Evolutionary conservation across 2,888 invertebrate species (phyloP).

Genomic region (Ophraella communa): DNA sequence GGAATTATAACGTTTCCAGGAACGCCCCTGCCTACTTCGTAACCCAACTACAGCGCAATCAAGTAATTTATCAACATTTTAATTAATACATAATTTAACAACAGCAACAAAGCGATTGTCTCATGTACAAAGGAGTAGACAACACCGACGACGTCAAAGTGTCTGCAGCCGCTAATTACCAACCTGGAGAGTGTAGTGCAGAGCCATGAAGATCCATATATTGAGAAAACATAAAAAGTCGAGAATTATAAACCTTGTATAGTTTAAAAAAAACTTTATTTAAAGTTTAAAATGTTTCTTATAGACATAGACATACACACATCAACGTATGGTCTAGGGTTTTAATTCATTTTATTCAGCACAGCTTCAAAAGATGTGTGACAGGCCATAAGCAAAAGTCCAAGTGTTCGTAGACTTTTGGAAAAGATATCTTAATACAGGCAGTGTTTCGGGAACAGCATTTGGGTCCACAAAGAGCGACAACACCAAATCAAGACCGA

Average conservation of each 20-base stretch:
- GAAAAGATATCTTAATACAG: too few species aligned
- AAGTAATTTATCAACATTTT: conserved; percentile 59
- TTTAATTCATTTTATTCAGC: too few species aligned
- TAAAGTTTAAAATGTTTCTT: too few species aligned
- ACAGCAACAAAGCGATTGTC: conserved; percentile 57
- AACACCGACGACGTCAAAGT: conserved; percentile 16
- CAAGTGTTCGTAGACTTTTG: too few species aligned
- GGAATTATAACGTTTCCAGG: neutral
- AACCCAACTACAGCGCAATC: conserved; percentile 52
- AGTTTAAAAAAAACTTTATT: neutral
- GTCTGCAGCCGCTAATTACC: conserved; percentile 29
- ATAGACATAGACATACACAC: too few species aligned
- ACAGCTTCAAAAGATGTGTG: too few species aligned
- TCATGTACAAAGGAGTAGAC: conserved; percentile 36
- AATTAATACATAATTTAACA: conserved; percentile 59
- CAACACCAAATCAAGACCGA: too few species aligned
- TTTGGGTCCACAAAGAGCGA: too few species aligned
- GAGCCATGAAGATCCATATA: neutral
- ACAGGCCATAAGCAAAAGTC: too few species aligned
- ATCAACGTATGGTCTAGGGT: too few species aligned
- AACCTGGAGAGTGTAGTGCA: conserved; percentile 19
- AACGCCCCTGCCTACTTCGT: neutral
- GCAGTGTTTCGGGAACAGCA: too few species aligned
- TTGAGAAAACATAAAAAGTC: neutral
- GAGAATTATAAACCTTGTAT: neutral